A percentile compares a stretch with the other conserved stretches of the same genome.
Conservation (phyloP, 1,140 invertebrate genomes). For the Trichoplusia ni region DNA sequence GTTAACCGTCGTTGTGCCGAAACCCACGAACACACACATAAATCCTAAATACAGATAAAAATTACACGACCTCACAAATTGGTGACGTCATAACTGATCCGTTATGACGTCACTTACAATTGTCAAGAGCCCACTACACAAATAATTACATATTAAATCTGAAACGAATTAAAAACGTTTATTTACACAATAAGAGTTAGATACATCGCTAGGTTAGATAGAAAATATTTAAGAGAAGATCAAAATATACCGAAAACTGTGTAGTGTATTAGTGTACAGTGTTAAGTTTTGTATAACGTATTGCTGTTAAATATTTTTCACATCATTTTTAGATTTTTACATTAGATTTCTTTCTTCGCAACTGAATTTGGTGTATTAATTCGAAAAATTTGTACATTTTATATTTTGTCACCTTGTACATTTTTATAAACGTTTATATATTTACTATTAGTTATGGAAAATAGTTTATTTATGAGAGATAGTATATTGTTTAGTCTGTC, state of each 20-base stretch:
- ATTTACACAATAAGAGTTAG: slow-evolving; percentile 79
- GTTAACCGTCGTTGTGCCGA: slow-evolving; percentile 74
- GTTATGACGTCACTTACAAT: slow-evolving; percentile 71
- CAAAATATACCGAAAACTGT: slow-evolving; percentile 61
- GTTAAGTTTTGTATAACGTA: neutral
- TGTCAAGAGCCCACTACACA: slow-evolving; percentile 73
- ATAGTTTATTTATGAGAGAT: too few species aligned
- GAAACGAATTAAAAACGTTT: slow-evolving; percentile 77
- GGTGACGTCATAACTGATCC: slow-evolving; percentile 55
- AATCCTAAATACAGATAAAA: slow-evolving; percentile 77
- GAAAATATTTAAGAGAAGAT: slow-evolving; percentile 79
- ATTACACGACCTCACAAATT: slow-evolving; percentile 63
- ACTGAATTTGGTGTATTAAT: neutral
- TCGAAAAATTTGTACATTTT: too few species aligned
- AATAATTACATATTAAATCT: slow-evolving; percentile 76
- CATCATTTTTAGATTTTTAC: too few species aligned
- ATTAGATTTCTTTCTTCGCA: neutral
- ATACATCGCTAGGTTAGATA: slow-evolving; percentile 76
- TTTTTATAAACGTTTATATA: too few species aligned
- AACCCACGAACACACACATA: slow-evolving; percentile 77
- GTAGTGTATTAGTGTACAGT: slow-evolving; percentile 37
- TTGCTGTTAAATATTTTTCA: neutral
- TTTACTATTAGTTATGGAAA: too few species aligned
- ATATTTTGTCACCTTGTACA: too few species aligned
- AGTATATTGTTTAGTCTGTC: too few species aligned